phyloP scores from a whole-genome alignment of 2,113 vertebrate species.

The Cichladusa arquata region DNA sequence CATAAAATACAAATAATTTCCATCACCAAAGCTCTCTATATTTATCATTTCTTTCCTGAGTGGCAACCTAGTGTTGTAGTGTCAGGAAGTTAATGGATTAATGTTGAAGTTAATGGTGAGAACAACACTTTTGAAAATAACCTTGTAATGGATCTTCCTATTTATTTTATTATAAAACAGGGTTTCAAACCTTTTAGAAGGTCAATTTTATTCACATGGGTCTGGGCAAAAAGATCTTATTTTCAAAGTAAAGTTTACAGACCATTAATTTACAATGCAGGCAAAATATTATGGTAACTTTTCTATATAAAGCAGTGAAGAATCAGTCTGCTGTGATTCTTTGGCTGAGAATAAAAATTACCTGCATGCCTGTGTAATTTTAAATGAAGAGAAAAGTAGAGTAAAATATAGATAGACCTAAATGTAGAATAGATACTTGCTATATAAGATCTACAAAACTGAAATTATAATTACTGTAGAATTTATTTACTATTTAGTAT shows the following conservation, averaged over 20 bases:
- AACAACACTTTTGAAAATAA: slow-evolving; percentile 60
- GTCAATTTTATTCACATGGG: slow-evolving; percentile 48
- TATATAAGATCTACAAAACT: not conserved
- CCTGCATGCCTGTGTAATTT: not conserved
- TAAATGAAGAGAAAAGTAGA: not conserved
- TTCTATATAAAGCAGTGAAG: not conserved
- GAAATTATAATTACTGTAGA: not conserved
- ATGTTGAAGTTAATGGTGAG: slow-evolving; percentile 65
- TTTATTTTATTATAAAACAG: slow-evolving; percentile 50
- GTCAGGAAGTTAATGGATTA: slow-evolving; percentile 70
- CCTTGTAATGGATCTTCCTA: slow-evolving; percentile 53
- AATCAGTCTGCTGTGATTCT: not conserved
- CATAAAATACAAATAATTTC: slow-evolving; percentile 61
- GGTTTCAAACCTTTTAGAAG: slow-evolving; percentile 33
- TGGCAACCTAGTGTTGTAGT: slow-evolving; percentile 38
- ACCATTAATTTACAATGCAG: slow-evolving; percentile 34
- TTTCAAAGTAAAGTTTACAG: slow-evolving; percentile 54
- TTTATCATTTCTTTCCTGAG: slow-evolving; percentile 43
- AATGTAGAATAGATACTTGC: not conserved
- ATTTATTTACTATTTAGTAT: not conserved
- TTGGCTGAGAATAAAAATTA: not conserved
- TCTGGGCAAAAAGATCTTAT: not conserved
- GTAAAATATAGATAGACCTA: not conserved
- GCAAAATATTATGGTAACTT: slow-evolving; percentile 34
- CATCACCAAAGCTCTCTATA: slow-evolving; percentile 27